Evolutionary conservation across 2,797 vertebrate genomes (phyloP), one percentile per base, ranked within the genome.

Genomic region (Gobio occitaniae): DNA sequence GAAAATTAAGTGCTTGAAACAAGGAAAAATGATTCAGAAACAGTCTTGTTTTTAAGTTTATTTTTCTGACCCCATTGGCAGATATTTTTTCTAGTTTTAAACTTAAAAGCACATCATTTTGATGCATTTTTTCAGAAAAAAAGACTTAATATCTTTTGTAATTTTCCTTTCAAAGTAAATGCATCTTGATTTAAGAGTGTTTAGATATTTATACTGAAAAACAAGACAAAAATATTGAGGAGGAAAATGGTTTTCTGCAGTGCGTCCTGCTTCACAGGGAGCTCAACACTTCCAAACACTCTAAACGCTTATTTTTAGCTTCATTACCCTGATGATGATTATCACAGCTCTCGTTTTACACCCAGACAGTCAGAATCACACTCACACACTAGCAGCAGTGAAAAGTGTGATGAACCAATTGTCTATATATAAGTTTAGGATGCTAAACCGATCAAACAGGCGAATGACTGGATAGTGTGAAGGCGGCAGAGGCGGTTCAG

Each of bases 261-360:
- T 63, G 59, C n/a, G 1, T 29, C 13, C 6, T 19, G 29, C 48
- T 32, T 74, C 71, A 52, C 4, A 6, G 9, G 29, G 72, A 75
- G 29, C 72, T 54, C 50, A 75, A 54, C 50, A 54, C 72, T 52
- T 76, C 72, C 17, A 54, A 19, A 56, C 72, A 36, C 17, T 38
- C n/a, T 32, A 5, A 78, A 29, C 9, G 19, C 36, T 41, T 80
- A 47, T 84, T 75, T 70, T 65, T 44, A 52, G 32, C 38, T 87
- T 81, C 48, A 52, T 78, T 78, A 47, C 15, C 25, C 25, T 65
- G n/a, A 32, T 47, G 25, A 48, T 65, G 65, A 78, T 48, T 32
- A 48, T 78, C 44, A 32, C n/a, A 25, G 36, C 75, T 44, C 36
- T 59, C 21, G 44, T 77, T 25, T 78, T 10, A 61, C 36, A 61